phyloP scores from a whole-genome alignment of 2,113 vertebrate species.

The Microtus pennsylvanicus region DNA sequence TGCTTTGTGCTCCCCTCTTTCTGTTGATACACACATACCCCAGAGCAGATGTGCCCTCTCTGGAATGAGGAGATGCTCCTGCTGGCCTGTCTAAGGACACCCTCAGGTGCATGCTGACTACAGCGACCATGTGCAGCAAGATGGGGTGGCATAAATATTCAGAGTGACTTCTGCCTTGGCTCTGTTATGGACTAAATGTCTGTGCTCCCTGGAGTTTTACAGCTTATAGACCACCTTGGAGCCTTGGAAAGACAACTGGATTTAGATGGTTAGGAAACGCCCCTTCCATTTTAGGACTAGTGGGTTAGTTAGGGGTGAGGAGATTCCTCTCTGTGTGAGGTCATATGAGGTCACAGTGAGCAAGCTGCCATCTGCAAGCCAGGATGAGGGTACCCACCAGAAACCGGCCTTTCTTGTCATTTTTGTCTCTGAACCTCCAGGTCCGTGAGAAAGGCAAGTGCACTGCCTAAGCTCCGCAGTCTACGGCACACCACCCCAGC shows the following conservation, averaged over 20 bases:
- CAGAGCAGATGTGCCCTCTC: background rate
- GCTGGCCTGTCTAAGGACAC: background rate
- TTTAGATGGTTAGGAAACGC: background rate
- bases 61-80: background rate
- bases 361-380: background rate
- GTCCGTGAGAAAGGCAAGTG: background rate
- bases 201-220: background rate
- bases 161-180: too few relatives aligned
- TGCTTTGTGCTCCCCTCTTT: fast-evolving
- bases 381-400: background rate
- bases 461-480: fast-evolving
- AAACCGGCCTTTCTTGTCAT: background rate
- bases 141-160: fast-evolving
- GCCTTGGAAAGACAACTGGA: background rate
- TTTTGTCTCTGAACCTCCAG: background rate
- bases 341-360: background rate
- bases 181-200: background rate
- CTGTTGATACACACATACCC: fast-evolving
- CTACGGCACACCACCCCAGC: background rate
- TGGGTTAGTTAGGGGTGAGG: fast-evolving
- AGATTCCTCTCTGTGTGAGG: background rate
- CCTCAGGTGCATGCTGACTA: background rate
- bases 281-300: background rate
- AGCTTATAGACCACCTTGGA: background rate
- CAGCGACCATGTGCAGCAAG: background rate